Base-by-base conservation (phyloP, 2,888 invertebrate species). In the Apodemia duryi region DNA sequence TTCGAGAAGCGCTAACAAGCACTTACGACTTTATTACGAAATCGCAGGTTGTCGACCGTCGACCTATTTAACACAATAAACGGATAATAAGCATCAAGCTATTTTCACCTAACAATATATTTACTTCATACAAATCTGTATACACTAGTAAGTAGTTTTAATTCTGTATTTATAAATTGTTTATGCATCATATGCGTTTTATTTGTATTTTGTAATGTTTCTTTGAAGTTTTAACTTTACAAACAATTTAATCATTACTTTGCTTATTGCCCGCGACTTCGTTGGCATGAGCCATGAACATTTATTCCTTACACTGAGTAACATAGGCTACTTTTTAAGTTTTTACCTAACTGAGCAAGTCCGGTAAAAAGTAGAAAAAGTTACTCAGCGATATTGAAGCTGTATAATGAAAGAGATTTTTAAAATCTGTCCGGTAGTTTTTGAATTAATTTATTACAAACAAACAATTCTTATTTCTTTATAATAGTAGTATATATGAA, bases 11-110 rank as follows among this genome's bases (percentile, higher is more conserved):
- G 62, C 67, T 67, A 71, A 69, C 69, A 64, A 69, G 65, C 67
- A 54, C 54, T 64, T 62, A 68, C 61, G 63, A 68, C 67, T 71
- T 76, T 74, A 77, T 78, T 78, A 70, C 72, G 69, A 67, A 75
- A 76, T 73, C 75, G 73, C 71, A 74, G 84, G 82, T 84, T 85
- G 77, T 76, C 81, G 85, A 80, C 85, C 85, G 82, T 72, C 78
- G 84, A 85, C 88, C 88, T 82, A 87, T 88, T 85, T 79, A 83
- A 80, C 75, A 79, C 72, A 78, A 83, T 80, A 83, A 76, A 85
- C 82, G 79, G 80, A 75, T 81, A 80, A 77, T 81, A 82, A 83
- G 82, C 82, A 84, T 82, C 80, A 77, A 74, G 52, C 65, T 63
- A 51, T 21, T 52, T 28, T 46, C 43, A 28, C 21, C 21, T 21